Percentiles rank a stretch among this genome's conserved stretches.
Evolutionary conservation across 2,113 vertebrate genomes (phyloP).

Genomic region (Brienomyrus longianalis): DNA sequence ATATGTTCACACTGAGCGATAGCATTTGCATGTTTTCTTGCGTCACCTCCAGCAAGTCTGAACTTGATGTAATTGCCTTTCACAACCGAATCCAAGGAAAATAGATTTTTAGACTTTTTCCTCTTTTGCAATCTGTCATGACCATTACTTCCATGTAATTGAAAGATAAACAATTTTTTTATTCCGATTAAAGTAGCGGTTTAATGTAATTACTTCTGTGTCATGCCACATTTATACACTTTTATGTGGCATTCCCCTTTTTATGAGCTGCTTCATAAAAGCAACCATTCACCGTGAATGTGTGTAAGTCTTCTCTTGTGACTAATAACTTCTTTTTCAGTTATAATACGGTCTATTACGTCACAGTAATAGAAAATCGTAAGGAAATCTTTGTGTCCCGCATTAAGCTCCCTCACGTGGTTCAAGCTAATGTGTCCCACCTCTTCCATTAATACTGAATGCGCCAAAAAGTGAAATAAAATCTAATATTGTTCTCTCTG

Average conservation of each 20-base stretch:
- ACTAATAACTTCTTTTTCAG: constrained; percentile 43
- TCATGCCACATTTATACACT: constrained; percentile 47
- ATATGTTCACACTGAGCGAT: neutral
- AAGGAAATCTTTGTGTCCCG: neutral
- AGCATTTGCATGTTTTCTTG: constrained; percentile 6
- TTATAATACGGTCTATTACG: constrained; percentile 50
- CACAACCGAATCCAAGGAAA: constrained; percentile 33
- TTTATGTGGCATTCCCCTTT: constrained; percentile 44
- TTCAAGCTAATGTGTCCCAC: constrained; percentile 50
- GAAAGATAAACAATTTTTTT: constrained; percentile 57
- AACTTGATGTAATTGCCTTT: constrained; percentile 30
- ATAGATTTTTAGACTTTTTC: constrained; percentile 37
- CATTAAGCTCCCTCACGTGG: constrained; percentile 18
- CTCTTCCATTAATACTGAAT: constrained; percentile 53
- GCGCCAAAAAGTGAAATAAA: constrained; percentile 35
- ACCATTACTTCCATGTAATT: constrained; percentile 42
- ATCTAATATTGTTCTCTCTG: constrained; percentile 52
- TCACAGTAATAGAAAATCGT: constrained; percentile 31
- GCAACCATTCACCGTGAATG: constrained; percentile 52
- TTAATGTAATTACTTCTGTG: constrained; percentile 47
- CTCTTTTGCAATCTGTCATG: constrained; percentile 38
- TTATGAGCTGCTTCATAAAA: constrained; percentile 61
- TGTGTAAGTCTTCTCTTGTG: constrained; percentile 57
- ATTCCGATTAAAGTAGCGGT: constrained; percentile 49
- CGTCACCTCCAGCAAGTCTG: constrained; percentile 25